Evolutionary conservation across 2,797 vertebrate genomes (phyloP), one percentile per base, ranked within the genome.

Genomic region (Amniataba percoides): DNA sequence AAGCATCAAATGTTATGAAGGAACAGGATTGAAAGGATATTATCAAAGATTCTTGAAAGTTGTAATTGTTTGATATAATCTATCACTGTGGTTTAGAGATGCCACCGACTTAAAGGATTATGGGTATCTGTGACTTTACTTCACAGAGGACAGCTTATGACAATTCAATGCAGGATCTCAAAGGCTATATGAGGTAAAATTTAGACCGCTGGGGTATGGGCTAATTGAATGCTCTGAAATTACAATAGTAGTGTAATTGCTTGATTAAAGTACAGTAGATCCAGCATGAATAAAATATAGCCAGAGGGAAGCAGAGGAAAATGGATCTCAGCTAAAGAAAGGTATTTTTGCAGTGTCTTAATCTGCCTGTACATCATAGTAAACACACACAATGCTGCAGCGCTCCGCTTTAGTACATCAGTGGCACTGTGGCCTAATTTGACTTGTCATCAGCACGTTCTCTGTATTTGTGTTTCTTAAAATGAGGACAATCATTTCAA

Each of bases 11-110:
- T 63, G 67, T 43, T 64, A 60, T 59, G 73, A 18, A 46, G 66
- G 69, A 78, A 81, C 61, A 7, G 48, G 74, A 77, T 36, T 71
- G 73, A 86, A 85, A 60, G 59, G 53, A 87, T 84, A 45, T 78
- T 58, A 82, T 84, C 59, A 87, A 70, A 87, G 39, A 82, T 83
- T 81, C 49, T 70, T 49, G 12, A 66, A 71, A 82, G 64, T 83
- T 80, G 9, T 76, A 85, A 82, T 83, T 84, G 76, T 86, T 72
- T 81, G 79, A 85, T 83, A 67, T 68, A 58, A 87, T 83, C 66
- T 66, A 31, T 55, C 51, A 15, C 34, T 36, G 40, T 13, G 43
- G 56, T 53, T 66, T 19, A 74, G 39, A 56, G 58, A 78, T 40
- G 52, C 39, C 18, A 74, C 59, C 43, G 57, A 67, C 16, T 66